A percentile compares a stretch with the other conserved stretches of the same genome.
phyloP scores from a whole-genome alignment of 1,140 invertebrate genomes.

The Thaumatotibia leucotreta region DNA sequence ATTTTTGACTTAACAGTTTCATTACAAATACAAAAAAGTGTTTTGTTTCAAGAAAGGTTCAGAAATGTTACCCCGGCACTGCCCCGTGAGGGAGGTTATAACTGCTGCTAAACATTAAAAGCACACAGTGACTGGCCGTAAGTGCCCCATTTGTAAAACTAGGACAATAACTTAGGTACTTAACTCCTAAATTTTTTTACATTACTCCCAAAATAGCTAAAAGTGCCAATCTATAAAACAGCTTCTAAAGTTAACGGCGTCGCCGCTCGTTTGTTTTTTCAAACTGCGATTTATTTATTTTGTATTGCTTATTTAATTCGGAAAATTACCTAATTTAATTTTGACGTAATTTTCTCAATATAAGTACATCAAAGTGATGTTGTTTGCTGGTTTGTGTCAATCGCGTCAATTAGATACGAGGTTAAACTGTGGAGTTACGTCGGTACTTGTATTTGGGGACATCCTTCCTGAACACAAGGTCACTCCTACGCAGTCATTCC shows the following conservation, averaged over 20 bases:
- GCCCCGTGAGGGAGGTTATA: no score
- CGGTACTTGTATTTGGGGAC: slow-evolving; percentile 1
- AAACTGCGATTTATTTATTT: neutral
- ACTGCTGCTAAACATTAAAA: neutral
- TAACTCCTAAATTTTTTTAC: neutral
- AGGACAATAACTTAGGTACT: no score
- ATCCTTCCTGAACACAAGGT: slow-evolving; percentile 2
- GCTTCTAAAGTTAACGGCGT: neutral
- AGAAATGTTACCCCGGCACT: no score
- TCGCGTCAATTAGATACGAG: neutral
- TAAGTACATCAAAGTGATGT: neutral
- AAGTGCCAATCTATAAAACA: slow-evolving; percentile 1
- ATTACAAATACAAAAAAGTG: no score
- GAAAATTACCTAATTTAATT: neutral
- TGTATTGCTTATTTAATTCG: neutral
- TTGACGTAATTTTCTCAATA: slow-evolving; percentile 1
- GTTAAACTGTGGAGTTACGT: neutral
- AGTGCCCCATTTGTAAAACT: neutral
- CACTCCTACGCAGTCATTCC: neutral
- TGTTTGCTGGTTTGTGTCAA: neutral
- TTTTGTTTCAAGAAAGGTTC: neutral
- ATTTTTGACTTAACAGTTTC: neutral
- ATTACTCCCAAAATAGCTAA: neutral
- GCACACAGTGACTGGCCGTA: neutral
- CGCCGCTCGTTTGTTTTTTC: slow-evolving; percentile 7